Evolutionary conservation across 2,113 vertebrate genomes (phyloP), one percentile per base, ranked within the genome.

Genomic region (Thermophis baileyi): DNA sequence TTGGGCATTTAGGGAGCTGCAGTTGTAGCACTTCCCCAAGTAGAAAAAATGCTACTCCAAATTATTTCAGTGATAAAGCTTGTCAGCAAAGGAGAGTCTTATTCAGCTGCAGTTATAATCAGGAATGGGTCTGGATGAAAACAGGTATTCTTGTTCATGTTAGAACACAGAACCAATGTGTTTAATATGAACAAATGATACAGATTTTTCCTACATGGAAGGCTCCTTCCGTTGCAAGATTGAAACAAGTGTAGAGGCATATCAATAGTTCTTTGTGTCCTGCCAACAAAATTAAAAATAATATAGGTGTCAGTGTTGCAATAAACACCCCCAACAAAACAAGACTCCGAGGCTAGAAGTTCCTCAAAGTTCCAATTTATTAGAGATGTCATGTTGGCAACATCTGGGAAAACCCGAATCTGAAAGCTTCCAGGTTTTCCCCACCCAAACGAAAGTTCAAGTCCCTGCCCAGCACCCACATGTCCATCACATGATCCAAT

Each of bases 221-320:
- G 16, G 20, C n/a, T 30, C 27, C 27, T 35, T 54, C 49, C 85
- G 18, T 81, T 18, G 24, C 25, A 30, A 3, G 51, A 47, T 6
- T 91, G 12, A 40, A 25, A 22, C 51, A 90, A 86, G 0, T 4
- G 5, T 5, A n/a, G n/a, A n/a, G n/a, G n/a, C n/a, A 94, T 85
- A 47, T 85, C 93, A 57, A 88, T 93, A 93, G 54, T 51, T 35
- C 51, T 51, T 6, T 2, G 85, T 40, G 87, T 54, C 94, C n/a
- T 89, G 90, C 92, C 81, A 89, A 74, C 9, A 89, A n/a, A 47
- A 40, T 6, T n/a, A 94, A 91, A 74, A 40, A 40, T 40, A 40
- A 81, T 81, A 74, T 89, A 91, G n/a, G n/a, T n/a, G n/a, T n/a
- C n/a, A n/a, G n/a, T n/a, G n/a, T n/a, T n/a, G n/a, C n/a, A n/a